Evolutionary conservation across 2,113 vertebrate genomes (phyloP), one percentile per base, ranked within the genome.

Genomic region (Vidua chalybeata): DNA sequence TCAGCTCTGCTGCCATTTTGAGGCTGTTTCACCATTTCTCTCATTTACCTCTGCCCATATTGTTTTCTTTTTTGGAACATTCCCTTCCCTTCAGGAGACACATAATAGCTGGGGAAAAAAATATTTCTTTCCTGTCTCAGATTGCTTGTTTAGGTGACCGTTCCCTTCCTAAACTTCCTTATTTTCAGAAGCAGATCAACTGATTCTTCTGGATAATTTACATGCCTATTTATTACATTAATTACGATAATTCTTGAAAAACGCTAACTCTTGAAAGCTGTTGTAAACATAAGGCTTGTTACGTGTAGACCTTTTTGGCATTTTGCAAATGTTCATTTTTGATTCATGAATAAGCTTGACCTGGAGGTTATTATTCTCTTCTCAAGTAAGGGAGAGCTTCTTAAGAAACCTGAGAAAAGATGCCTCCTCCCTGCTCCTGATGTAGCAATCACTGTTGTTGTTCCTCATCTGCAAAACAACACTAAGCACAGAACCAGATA

Each of bases 291-390:
- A 90, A 93, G 64, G 77, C 76, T 94, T 90, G 89, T 75, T 90
- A 79, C 46, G 90, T 61, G 56, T 84, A 95, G 85, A 75, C 64
- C 59, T 92, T 54, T 72, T 81, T 84, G 41, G 85, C 56, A 78
- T 95, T 90, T 92, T 84, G 54, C 86, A 95, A 96, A 94, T 84
- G 77, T 90, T 96, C 80, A 73, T 92, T 96, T 92, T 75, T 87
- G 92, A 87, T 87, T 89, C 49, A 90, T 81, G 86, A 92, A 92
- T 84, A 95, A 95, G 68, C 87, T 87, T 91, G 95, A 93, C 64
- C 78, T 69, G 78, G 48, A 90, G 72, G 88, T 79, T 94, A 73
- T 73, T 72, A 80, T 56, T 37, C 22, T 84, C 61, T 81, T 83
- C 51, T 87, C 75, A 96, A 91, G 66, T 45, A 74, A 39, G 4